These are phyloP conservation scores for Acrocephalus arundinaceus DNA, from an alignment of 2,113 vertebrate species.

Conservation along the genomic window DNA sequence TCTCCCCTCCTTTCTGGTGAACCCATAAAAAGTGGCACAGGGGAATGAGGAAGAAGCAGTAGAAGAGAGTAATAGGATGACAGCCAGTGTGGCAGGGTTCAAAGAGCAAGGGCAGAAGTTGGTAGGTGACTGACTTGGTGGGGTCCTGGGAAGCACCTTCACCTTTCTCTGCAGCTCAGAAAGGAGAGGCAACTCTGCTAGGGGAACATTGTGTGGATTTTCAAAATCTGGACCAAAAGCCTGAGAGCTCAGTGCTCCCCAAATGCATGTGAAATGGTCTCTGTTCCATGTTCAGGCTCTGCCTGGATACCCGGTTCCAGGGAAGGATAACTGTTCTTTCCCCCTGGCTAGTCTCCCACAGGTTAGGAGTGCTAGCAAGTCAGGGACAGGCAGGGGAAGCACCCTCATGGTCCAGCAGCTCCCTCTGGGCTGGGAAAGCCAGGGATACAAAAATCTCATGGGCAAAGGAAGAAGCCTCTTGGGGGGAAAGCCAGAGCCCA, in stretches of 20 bases:
- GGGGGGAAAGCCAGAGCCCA: background rate
- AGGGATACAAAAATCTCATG: background rate
- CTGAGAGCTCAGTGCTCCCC: background rate
- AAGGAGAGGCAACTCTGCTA: background rate
- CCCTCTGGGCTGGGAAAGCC: background rate
- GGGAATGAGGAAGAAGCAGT: conserved; percentile 76
- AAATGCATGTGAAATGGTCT: background rate
- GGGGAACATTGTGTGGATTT: background rate
- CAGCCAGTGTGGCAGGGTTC: conserved; percentile 49
- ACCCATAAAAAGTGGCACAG: conserved; percentile 74
- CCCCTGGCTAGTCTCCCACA: background rate
- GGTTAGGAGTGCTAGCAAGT: background rate
- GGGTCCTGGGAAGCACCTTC: background rate
- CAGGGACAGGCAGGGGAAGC: background rate
- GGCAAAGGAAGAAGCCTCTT: background rate
- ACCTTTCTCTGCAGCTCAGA: background rate
- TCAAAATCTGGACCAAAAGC: background rate
- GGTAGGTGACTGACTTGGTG: background rate
- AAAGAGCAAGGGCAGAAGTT: conserved; percentile 1
- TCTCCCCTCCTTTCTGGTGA: conserved; percentile 77
- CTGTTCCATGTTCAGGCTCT: background rate
- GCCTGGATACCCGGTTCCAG: accelerated
- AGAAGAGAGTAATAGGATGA: conserved; percentile 67
- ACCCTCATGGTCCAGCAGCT: background rate
- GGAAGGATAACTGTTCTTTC: background rate